Percentiles rank a stretch among this genome's conserved stretches.
Conservation (phyloP, 2,888 invertebrate genomes). For the Pristionchus japonicus region DNA sequence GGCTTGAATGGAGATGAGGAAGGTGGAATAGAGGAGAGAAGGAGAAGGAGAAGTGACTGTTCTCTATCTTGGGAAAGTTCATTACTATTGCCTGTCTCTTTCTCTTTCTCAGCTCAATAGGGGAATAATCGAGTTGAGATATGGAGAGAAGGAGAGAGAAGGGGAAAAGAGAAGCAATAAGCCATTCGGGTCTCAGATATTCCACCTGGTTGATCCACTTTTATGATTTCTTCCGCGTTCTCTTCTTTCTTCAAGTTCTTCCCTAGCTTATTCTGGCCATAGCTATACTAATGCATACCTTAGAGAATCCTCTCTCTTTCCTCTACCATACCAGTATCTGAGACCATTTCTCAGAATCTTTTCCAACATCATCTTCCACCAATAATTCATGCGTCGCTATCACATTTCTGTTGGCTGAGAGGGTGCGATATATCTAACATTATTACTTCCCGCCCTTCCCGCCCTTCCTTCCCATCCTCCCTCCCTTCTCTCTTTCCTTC, state of each 20-base stretch:
- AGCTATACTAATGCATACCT: neutral
- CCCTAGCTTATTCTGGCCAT: neutral
- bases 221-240: neutral
- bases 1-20: neutral
- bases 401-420: neutral
- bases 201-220: constrained; percentile 17
- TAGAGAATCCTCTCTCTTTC: neutral
- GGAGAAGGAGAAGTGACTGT: neutral
- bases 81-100: neutral
- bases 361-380: neutral
- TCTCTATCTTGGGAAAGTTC: neutral
- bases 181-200: neutral
- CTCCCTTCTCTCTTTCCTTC: neutral
- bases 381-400: neutral
- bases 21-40: neutral
- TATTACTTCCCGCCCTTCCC: neutral
- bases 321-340: neutral
- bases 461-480: neutral
- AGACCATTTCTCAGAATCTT: neutral
- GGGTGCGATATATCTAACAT: neutral
- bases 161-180: neutral
- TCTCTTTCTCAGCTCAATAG: constrained; percentile 2
- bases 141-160: neutral
- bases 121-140: constrained; percentile 32
- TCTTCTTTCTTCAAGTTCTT: neutral